These are phyloP conservation scores for Boloria euphrosyne DNA, from an alignment of 2,888 invertebrate genomes.

Conservation along the genomic window DNA sequence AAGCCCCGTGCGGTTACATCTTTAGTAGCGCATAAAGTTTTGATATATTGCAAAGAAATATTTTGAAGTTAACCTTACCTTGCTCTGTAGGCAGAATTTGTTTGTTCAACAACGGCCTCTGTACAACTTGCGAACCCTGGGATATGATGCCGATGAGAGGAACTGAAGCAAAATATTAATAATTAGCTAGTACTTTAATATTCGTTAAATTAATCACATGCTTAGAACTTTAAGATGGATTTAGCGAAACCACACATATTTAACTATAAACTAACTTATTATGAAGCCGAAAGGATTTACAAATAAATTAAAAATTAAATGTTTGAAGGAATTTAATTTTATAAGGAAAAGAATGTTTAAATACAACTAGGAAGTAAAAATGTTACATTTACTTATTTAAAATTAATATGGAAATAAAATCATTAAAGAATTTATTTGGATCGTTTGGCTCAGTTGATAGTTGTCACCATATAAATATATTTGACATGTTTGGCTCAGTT, in stretches of 20 bases:
- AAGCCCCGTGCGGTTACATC: neutral
- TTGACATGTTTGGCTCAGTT: no score
- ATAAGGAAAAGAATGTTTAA: no score
- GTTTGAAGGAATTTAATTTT: no score
- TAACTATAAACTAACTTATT: no score
- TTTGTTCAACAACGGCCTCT: conserved; percentile 72
- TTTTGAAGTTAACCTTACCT: conserved; percentile 52
- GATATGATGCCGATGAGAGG: conserved; percentile 71
- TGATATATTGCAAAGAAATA: neutral
- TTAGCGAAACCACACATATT: neutral
- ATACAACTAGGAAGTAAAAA: no score
- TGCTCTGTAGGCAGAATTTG: conserved; percentile 76
- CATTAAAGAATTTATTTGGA: neutral
- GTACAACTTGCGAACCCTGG: conserved; percentile 77
- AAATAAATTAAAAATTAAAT: no score
- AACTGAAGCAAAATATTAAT: conserved; percentile 53
- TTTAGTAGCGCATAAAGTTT: neutral
- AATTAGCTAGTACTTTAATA: neutral
- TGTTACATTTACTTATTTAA: no score
- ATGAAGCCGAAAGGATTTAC: no score
- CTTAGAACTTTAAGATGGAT: neutral
- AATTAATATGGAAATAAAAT: neutral
- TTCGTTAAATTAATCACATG: neutral
- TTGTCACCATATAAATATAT: no score
- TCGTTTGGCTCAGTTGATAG: no score